Evolutionary conservation across 2,888 invertebrate genomes (phyloP).

Genomic region (Miltochrista miniata): DNA sequence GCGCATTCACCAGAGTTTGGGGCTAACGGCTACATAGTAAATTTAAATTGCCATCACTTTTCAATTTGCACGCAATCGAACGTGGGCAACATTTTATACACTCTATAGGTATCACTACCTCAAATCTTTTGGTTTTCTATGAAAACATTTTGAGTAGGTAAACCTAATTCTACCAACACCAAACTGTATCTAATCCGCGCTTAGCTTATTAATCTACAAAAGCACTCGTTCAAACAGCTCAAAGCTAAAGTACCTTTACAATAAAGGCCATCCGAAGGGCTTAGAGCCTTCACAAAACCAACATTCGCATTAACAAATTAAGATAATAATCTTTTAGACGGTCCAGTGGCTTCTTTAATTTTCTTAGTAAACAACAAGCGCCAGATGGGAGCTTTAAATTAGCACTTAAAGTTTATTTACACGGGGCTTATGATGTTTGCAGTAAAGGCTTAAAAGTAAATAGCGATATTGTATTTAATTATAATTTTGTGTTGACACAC

Average conservation of each 20-base stretch:
- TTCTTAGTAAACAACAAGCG: slow-evolving; percentile 21
- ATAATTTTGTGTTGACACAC: too few species aligned
- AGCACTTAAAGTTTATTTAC: background rate
- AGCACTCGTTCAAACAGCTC: slow-evolving; percentile 18
- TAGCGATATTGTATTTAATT: background rate
- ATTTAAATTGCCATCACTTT: too few species aligned
- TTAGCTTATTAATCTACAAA: slow-evolving; percentile 18
- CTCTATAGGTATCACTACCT: too few species aligned
- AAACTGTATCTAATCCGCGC: background rate
- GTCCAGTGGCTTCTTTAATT: slow-evolving; percentile 32
- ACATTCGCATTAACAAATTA: slow-evolving; percentile 36
- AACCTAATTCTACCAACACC: background rate
- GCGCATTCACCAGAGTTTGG: too few species aligned
- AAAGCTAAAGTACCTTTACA: slow-evolving; percentile 18
- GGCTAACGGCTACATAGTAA: too few species aligned
- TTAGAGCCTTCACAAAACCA: slow-evolving; percentile 21
- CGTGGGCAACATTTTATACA: too few species aligned
- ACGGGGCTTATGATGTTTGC: background rate
- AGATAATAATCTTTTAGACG: slow-evolving; percentile 26
- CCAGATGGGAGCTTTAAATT: slow-evolving; percentile 20
- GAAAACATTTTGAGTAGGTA: too few species aligned
- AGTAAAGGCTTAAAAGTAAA: background rate
- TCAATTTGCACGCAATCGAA: too few species aligned
- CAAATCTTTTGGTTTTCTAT: too few species aligned
- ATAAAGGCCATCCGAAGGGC: slow-evolving; percentile 17